phyloP scores from a whole-genome alignment of 2,888 invertebrate species.

The Microctonus brassicae region DNA sequence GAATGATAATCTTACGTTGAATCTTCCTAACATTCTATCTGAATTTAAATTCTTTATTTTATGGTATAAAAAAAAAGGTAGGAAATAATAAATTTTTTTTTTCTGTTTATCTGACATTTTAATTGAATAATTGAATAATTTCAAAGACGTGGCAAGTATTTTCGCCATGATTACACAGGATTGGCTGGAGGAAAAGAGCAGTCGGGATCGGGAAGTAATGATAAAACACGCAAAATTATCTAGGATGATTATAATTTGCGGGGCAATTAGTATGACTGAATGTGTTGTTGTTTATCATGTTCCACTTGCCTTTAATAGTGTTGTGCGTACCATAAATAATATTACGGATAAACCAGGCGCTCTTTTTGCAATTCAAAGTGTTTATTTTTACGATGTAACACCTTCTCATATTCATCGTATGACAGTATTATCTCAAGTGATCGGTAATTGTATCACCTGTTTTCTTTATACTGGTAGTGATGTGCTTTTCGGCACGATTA shows the following conservation, averaged over 20 bases:
- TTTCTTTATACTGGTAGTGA: constrained; percentile 27
- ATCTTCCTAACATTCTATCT: constrained; percentile 1
- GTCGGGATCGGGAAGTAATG: constrained; percentile 26
- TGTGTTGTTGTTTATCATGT: constrained; percentile 5
- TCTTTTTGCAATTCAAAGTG: constrained; percentile 12
- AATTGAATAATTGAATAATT: not conserved
- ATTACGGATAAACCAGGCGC: constrained; percentile 25
- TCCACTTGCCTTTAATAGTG: constrained; percentile 18
- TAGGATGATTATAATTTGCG: constrained; percentile 27
- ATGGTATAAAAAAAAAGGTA: constrained; percentile 27
- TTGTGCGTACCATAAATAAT: constrained; percentile 22
- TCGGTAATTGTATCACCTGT: constrained; percentile 6
- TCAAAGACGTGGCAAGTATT: constrained; percentile 26
- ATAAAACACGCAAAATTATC: constrained; percentile 21
- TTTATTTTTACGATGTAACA: constrained; percentile 28
- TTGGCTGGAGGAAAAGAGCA: constrained; percentile 21
- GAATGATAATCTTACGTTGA: constrained; percentile 20
- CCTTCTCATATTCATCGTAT: constrained; percentile 15
- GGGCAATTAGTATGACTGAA: not conserved
- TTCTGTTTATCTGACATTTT: not conserved
- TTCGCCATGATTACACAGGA: constrained; percentile 24
- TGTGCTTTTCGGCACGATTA: constrained; percentile 25
- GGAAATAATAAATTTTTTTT: not conserved
- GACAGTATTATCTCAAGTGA: constrained; percentile 11
- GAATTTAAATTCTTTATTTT: not conserved